Evolutionary conservation across 2,797 vertebrate genomes (phyloP), one percentile per base, ranked within the genome.

Genomic region (Furcifer pardalis): DNA sequence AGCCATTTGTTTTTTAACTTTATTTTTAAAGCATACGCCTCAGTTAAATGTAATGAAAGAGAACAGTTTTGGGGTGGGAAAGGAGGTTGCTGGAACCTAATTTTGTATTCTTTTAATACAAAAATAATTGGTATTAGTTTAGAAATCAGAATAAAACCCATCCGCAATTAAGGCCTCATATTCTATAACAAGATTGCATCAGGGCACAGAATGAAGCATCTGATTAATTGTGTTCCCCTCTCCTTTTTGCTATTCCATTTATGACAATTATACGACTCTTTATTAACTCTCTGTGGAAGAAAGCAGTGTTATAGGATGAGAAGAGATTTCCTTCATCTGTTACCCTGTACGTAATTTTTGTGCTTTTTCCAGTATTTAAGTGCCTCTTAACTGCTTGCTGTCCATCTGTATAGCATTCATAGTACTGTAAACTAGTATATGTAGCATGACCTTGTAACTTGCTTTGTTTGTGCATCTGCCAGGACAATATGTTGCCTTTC

Each of bases 381-480:
- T 93, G 91, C 93, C 92, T 95, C 93, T 92, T 92, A 93, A 94
- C 92, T 95, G 93, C 92, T 93, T 93, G 90, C 91, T 94, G 95
- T 94, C 95, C 94, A 93, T 96, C 95, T 95, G 94, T 91, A 88
- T 93, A 94, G 89, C 91, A 92, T 93, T 93, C 89, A 92, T 77
- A 91, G 94, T 91, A 94, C 94, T 96, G 93, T 94, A 94, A 95
- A 95, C 94, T 94, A 93, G 92, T 93, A 88, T 92, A 93, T 89
- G 94, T 94, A 93, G 92, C 91, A 82, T 95, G 96, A 95, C 96
- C 96, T 95, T 94, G 94, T 94, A 95, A 94, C 95, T 94, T 90
- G 93, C 94, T 95, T 95, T 96, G 96, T 96, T 96, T 96, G 94
- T 96, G 94, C 95, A 96, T 96, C 96, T 96, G 95, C 94, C 92